Base-by-base conservation (phyloP, 2,888 invertebrate genomes). In the Acleris literana region DNA sequence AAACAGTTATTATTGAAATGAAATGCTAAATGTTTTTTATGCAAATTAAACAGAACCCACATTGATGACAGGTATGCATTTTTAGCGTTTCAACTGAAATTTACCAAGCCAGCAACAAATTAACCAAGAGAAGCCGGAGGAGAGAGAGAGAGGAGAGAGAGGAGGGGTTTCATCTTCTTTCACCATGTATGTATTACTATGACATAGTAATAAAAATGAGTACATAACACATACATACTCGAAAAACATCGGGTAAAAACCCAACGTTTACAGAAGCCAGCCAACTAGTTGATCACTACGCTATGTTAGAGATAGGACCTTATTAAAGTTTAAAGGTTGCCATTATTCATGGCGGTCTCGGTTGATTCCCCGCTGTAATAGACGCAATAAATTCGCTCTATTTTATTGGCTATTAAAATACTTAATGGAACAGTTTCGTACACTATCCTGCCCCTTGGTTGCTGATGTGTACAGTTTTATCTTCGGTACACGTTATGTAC, bases 371-470 rank as follows among this genome's bases (percentile, higher is more conserved):
- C 85, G 84, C 86, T 84, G 86, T 86, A 87, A 89, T 85, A 85
- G 84, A 83, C 71, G 81, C 85, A 77, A 90, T 90, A 92, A 90
- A 90, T 89, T 88, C 77, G 71, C 78, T 76, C 73, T 83, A 90
- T 79, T 90, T 88, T 91, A 91, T 89, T 87, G 89, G 83, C 88
- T 87, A 90, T 91, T 89, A 90, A 88, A 90, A 88, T 90, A 88
- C 88, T 82, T 86, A 89, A 89, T 89, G 87, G 88, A 88, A 85
- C 79, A 75, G 83, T 85, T 82, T 82, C 82, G 81, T 78, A 20
- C 20, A 48, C 51, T 53, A 68, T 55, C 64, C 55, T 64, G 46
- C 39, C 18, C n/a, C 53, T 63, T 63, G 54, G 49, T 39, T 25
- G 29, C 46, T 58, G 20, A 39, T 68, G 46, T 53, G 67, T 44